Evolutionary conservation across 2,113 vertebrate genomes (phyloP), one percentile per base, ranked within the genome.

Genomic region (Opisthocomus hoazin): DNA sequence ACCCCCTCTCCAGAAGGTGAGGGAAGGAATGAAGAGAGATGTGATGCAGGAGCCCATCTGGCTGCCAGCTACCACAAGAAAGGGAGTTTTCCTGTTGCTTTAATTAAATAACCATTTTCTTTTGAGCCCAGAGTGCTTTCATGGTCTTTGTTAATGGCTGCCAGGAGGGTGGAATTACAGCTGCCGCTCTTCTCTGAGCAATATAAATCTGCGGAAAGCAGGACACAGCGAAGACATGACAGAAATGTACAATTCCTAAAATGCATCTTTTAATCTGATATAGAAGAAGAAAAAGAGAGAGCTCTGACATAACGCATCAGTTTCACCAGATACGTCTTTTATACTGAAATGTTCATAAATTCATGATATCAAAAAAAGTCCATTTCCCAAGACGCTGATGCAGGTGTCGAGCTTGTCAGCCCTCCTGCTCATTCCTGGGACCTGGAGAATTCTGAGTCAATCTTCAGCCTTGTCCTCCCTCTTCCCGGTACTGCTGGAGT

Each of bases 71-170:
- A 37, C 37, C 1, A 1, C 57, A 68, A 50, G 69, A 63, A 54
- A 79, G 18, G 63, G 46, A 18, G 30, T 50, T 94, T 70, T 83
- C 21, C 39, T 39, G 12, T 78, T 48, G 15, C 46, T 70, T 85
- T 91, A 57, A 60, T 83, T 65, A 91, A 93, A 79, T 60, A 83
- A 60, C 37, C 26, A 11, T 79, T 79, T 70, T 68, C 41, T 90
- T 93, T 57, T 19, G 70, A 70, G 80, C 46, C 56, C 36, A 32
- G 41, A 61, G 51, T 83, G 54, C 46, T 86, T 57, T 39, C 53
- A 19, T 57, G 79, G 63, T 30, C 41, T 69, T 36, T 66, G 54
- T n/a, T 24, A 37, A 5, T 10, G 60, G 36, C 45, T 94, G 65
- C 74, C 64, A 82, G 60, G 46, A 3, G 0, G 34, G 23, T 43